These are phyloP conservation scores for Strigamia transsilvanica DNA, from an alignment of 2,888 invertebrate genomes.

Conservation along the genomic window DNA sequence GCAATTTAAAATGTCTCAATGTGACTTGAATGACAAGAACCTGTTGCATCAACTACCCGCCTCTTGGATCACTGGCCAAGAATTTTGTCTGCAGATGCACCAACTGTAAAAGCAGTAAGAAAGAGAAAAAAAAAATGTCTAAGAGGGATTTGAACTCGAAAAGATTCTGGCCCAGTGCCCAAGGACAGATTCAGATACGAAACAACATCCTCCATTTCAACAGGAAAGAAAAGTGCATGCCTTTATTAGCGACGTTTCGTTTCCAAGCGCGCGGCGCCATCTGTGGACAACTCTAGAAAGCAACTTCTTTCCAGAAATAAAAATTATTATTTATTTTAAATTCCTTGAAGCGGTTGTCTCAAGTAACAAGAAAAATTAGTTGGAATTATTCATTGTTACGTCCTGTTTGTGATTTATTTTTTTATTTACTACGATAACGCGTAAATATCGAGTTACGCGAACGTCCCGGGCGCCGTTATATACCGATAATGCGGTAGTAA, in stretches of 20 bases:
- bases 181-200: constrained; percentile 37
- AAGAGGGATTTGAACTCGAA: not conserved
- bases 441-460: not conserved
- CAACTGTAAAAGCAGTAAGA: not conserved
- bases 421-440: not conserved
- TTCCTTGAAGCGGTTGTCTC: not conserved
- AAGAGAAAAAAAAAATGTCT: not conserved
- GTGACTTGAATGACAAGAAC: constrained; percentile 26
- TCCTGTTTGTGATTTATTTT: not conserved
- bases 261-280: not conserved
- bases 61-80: constrained; percentile 28
- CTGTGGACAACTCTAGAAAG: not conserved
- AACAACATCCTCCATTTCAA: constrained; percentile 34
- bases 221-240: constrained; percentile 16
- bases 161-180: constrained; percentile 44
- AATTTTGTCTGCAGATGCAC: constrained; percentile 24
- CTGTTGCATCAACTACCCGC: constrained; percentile 10
- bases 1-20: constrained; percentile 24
- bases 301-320: not conserved
- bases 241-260: not conserved
- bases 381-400: not conserved
- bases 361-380: not conserved
- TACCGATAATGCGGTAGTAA: not conserved
- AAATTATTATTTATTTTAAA: too few species aligned
- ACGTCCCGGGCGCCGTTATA: not conserved